Conservation (phyloP, 1,140 invertebrate species). For the Tigriopus japonicus region DNA sequence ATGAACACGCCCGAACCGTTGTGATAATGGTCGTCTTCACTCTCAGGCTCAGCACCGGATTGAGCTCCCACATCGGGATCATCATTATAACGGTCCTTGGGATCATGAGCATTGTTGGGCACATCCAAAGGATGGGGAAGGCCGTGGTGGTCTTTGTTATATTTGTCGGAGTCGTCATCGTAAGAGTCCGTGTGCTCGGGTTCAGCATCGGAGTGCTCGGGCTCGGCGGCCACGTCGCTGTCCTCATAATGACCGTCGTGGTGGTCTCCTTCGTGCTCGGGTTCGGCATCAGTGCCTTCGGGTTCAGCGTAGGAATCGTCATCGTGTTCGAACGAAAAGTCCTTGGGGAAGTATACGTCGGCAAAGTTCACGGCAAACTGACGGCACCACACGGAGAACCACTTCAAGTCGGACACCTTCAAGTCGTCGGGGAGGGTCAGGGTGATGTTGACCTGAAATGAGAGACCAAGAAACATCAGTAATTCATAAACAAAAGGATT, state of each 20-base stretch:
- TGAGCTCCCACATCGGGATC: neutral
- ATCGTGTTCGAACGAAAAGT: neutral
- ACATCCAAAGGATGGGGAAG: neutral
- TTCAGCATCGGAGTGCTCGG: neutral
- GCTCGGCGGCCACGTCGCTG: neutral
- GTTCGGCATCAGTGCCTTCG: neutral
- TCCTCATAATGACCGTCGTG: neutral
- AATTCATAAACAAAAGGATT: no score
- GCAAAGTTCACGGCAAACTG: slow-evolving; percentile 8
- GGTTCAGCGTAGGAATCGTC: neutral
- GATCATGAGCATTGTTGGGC: neutral
- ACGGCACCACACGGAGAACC: slow-evolving; percentile 11
- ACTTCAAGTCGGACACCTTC: slow-evolving; percentile 11
- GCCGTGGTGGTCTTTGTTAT: neutral
- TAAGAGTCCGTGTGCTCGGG: neutral
- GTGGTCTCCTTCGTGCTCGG: neutral
- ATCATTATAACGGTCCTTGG: slow-evolving; percentile 2
- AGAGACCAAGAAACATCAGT: no score
- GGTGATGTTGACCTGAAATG: no score
- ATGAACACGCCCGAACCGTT: no score
- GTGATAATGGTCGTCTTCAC: slow-evolving; percentile 1
- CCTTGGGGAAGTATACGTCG: neutral
- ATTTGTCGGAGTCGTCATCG: neutral
- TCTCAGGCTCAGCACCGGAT: neutral
- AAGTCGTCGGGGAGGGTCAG: slow-evolving; percentile 2